Base-by-base conservation (phyloP, 2,797 vertebrate genomes). In the Caiman crocodilus region DNA sequence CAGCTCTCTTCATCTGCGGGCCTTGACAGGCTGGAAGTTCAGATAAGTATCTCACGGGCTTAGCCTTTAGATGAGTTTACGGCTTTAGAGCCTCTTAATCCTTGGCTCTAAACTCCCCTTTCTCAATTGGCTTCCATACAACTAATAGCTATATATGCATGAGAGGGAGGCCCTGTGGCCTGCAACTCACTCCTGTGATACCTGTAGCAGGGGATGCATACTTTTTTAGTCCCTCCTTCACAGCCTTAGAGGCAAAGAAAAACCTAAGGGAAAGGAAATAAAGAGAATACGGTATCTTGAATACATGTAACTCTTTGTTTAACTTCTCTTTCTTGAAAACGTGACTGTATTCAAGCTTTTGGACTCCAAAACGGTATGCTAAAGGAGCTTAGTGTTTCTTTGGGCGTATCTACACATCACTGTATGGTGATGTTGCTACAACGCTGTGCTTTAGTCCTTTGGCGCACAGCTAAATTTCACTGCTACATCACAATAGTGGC, bases 331-430 rank as follows among this genome's bases (percentile, higher is more conserved):
- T 57, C 85, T 87, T 81, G 76, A 69, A 13, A 61, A 9, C 60
- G 14, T 5, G 67, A 55, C 17, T 88, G 92, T 92, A 87, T 87
- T 84, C 77, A 18, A 87, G 76, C 42, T 15, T n/a, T 35, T 7
- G 23, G 75, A 79, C 42, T 73, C 75, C 10, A 67, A 88, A 91
- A 57, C 1, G 5, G 2, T 79, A 73, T 84, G 92, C 85, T 80
- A 88, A 77, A 91, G 12, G 28, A 50, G 58, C 74, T 87, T 92
- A 35, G 90, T 89, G 32, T 78, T 82, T 87, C 67, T 78, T 81
- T 74, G 42, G 42, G 42, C 10, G 10, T 50, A 50, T 50, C 6
- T 50, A 50, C 42, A 50, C 42, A 50, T 50, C 11, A 10, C 42
- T 50, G 10, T 50, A 50, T 10, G 9, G 42, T 50, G 42, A 50